Evolutionary conservation across 2,888 invertebrate species (phyloP).

Genomic region (Drosophila mercatorum): DNA sequence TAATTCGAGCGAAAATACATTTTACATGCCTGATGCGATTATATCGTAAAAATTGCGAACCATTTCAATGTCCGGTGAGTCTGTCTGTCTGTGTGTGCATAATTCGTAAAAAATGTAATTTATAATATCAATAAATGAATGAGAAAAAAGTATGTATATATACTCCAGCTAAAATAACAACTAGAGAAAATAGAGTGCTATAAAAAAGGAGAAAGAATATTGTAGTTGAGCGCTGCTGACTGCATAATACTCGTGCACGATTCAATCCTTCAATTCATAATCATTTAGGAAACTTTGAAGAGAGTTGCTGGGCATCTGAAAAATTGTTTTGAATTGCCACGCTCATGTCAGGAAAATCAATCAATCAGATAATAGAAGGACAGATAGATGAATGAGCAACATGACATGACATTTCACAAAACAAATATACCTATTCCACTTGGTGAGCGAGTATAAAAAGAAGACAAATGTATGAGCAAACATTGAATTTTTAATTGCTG

Average conservation of each 20-base stretch:
- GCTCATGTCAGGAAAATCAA: too few species aligned
- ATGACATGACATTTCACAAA: not conserved
- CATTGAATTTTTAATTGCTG: conserved; percentile 76
- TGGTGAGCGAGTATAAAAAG: not conserved
- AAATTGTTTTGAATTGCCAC: too few species aligned
- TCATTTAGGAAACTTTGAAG: too few species aligned
- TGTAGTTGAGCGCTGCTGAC: not conserved
- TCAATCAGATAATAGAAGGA: too few species aligned
- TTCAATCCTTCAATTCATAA: too few species aligned
- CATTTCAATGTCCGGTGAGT: conserved; percentile 24
- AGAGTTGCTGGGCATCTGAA: too few species aligned
- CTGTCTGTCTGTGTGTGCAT: conserved; percentile 24
- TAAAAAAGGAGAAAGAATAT: not conserved
- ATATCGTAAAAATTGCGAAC: conserved; percentile 22
- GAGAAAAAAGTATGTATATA: conserved; percentile 20
- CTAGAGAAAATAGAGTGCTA: conserved; percentile 1
- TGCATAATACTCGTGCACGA: not conserved
- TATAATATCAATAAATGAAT: conserved; percentile 70
- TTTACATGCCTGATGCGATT: conserved; percentile 33
- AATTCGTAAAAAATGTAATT: conserved; percentile 65
- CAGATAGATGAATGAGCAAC: too few species aligned
- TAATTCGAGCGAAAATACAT: conserved; percentile 26
- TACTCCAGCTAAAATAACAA: conserved; percentile 1
- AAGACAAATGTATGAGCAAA: conserved; percentile 46
- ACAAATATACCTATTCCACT: not conserved